Evolutionary conservation across 1,140 invertebrate species (phyloP).

Genomic region (Chymomyza costata): DNA sequence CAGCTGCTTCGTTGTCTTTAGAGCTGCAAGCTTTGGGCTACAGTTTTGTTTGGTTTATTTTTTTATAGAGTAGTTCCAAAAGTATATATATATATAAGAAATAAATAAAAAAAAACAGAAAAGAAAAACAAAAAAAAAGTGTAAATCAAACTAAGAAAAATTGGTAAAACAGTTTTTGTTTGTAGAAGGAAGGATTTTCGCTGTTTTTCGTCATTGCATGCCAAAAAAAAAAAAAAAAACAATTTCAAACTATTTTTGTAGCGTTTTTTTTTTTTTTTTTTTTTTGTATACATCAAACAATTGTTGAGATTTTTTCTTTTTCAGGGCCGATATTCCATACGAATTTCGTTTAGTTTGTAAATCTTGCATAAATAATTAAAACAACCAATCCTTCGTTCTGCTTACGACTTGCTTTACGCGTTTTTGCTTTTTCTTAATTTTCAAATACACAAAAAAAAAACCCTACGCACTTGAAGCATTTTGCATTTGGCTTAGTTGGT

Average conservation of each 20-base stretch:
- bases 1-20: conserved; percentile 47
- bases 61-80: no score
- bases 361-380: conserved; percentile 14
- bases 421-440: conserved; percentile 39
- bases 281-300: conserved; percentile 26
- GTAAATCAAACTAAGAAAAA: conserved; percentile 50
- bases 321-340: conserved; percentile 67
- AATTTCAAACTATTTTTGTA: conserved; percentile 10
- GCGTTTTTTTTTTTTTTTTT: conserved; percentile 8
- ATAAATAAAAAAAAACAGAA: conserved; percentile 33
- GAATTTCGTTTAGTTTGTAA: conserved; percentile 21
- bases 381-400: conserved; percentile 68
- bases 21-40: conserved; percentile 28
- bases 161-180: conserved; percentile 48
- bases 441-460: conserved; percentile 23
- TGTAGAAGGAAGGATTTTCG: conserved; percentile 68
- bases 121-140: conserved; percentile 40
- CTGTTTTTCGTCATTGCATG: conserved; percentile 25
- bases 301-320: conserved; percentile 76
- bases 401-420: conserved; percentile 32
- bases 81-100: neutral
- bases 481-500: conserved; percentile 54
- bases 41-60: neutral
- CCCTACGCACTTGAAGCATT: conserved; percentile 57
- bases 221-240: neutral